Conservation (phyloP, 2,113 vertebrate genomes). For the Pelvicachromis taeniatus region DNA sequence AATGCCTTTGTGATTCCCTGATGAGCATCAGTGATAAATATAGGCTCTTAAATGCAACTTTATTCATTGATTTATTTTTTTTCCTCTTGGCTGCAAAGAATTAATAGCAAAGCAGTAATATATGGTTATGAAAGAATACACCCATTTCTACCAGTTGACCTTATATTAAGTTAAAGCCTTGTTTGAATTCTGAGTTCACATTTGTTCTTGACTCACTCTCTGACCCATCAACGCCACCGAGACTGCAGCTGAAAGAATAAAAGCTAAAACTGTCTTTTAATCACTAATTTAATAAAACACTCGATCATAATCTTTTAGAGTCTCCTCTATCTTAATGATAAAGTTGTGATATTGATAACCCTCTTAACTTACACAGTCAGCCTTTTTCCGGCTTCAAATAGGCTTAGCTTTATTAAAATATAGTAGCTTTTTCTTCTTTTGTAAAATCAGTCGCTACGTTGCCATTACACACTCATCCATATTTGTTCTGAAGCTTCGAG, state of each 20-base stretch:
- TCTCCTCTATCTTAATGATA: fast-evolving
- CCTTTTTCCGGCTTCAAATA: not conserved
- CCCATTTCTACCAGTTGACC: not conserved
- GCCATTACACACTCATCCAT: not conserved
- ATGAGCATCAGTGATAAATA: not conserved
- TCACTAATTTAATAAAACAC: not conserved
- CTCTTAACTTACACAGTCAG: not conserved
- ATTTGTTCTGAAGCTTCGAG: not conserved
- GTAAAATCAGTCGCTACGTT: not conserved
- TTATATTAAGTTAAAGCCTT: not conserved
- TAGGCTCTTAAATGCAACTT: not conserved
- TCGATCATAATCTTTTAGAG: not conserved
- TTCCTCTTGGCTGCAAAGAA: fast-evolving
- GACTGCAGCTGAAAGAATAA: not conserved
- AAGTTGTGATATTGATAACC: not conserved
- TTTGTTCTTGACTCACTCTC: fast-evolving
- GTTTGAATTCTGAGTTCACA: not conserved
- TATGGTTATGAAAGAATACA: not conserved
- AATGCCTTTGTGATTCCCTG: not conserved
- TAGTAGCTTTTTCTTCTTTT: not conserved
- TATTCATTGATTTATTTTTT: not conserved
- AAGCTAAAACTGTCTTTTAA: not conserved
- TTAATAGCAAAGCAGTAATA: not conserved
- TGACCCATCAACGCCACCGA: not conserved
- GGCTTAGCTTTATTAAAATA: not conserved